A percentile compares a stretch with the other conserved stretches of the same genome.
Conservation (phyloP, 2,888 invertebrate species). For the Tiliacea aurago region DNA sequence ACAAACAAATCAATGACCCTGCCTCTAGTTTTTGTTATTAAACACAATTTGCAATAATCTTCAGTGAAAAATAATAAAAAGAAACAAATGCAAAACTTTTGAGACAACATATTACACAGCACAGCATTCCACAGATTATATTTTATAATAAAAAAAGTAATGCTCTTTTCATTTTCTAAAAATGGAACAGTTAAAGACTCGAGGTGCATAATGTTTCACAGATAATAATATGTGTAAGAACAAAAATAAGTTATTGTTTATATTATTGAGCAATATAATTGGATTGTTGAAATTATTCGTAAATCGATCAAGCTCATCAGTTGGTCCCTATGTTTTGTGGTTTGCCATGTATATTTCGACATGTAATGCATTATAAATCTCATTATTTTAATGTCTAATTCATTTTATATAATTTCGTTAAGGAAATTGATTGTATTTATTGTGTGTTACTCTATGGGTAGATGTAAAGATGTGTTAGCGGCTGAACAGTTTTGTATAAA, state of each 20-base stretch:
- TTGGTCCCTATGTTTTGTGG: conserved; percentile 60
- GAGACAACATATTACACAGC: conserved; percentile 69
- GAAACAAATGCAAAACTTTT: conserved; percentile 61
- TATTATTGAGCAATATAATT: conserved; percentile 79
- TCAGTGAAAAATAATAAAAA: conserved; percentile 63
- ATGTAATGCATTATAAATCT: conserved; percentile 71
- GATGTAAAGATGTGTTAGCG: conserved; percentile 62
- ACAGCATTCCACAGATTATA: conserved; percentile 85
- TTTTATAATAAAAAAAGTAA: conserved; percentile 70
- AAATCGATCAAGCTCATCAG: conserved; percentile 45
- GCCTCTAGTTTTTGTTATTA: conserved; percentile 57
- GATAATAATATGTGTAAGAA: conserved; percentile 63
- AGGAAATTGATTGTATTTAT: conserved; percentile 74
- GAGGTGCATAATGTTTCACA: conserved; percentile 64
- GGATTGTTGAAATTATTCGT: conserved; percentile 75
- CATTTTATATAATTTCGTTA: conserved; percentile 67
- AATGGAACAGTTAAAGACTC: conserved; percentile 65
- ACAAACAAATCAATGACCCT: conserved; percentile 61
- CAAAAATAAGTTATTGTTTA: conserved; percentile 62
- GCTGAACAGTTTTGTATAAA: conserved; percentile 60
- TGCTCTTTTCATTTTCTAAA: conserved; percentile 66
- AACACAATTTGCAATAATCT: conserved; percentile 76
- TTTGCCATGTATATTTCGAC: conserved; percentile 68
- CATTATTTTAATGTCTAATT: conserved; percentile 73
- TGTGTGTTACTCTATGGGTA: conserved; percentile 71